phyloP scores from a whole-genome alignment of 2,888 invertebrate genomes.

The Teleiodes luculella region DNA sequence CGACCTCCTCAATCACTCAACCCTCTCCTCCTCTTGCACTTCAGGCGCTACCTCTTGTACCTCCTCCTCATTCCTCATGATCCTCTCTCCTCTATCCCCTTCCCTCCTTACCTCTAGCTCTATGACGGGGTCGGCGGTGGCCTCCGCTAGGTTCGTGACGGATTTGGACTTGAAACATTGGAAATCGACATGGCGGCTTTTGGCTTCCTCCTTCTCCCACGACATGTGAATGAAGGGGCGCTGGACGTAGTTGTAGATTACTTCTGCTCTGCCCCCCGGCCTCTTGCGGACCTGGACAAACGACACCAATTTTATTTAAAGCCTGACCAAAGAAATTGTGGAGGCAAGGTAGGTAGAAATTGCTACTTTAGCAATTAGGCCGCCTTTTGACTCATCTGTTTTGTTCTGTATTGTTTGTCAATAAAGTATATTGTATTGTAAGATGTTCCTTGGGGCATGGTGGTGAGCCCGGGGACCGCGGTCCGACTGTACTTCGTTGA shows the following conservation, averaged over 20 bases:
- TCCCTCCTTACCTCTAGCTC: slow-evolving; percentile 77
- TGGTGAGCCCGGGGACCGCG: too few relatives aligned
- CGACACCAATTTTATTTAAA: too few relatives aligned
- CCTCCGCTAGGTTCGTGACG: slow-evolving; percentile 97
- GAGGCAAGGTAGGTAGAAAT: too few relatives aligned
- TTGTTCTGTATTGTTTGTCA: too few relatives aligned
- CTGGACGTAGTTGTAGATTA: slow-evolving; percentile 99
- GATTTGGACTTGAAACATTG: slow-evolving; percentile 99
- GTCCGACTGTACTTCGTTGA: too few relatives aligned
- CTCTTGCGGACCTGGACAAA: slow-evolving; percentile 93
- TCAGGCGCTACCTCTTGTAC: background rate
- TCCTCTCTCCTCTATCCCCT: slow-evolving; percentile 51
- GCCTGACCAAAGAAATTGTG: too few relatives aligned
- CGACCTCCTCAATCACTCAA: slow-evolving; percentile 39
- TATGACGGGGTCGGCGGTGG: slow-evolving; percentile 92
- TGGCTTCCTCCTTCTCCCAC: slow-evolving; percentile 99
- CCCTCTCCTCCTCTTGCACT: slow-evolving; percentile 29
- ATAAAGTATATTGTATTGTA: too few relatives aligned
- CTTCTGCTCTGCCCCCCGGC: slow-evolving; percentile 58
- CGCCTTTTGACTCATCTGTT: too few relatives aligned
- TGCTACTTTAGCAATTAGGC: too few relatives aligned
- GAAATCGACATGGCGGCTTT: slow-evolving; percentile 99
- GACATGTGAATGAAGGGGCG: slow-evolving; percentile 99
- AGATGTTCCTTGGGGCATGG: too few relatives aligned
- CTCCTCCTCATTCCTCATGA: background rate